A percentile compares a stretch with the other conserved stretches of the same genome.
phyloP scores from a whole-genome alignment of 1,140 invertebrate genomes.

The Zaprionus africanus region DNA sequence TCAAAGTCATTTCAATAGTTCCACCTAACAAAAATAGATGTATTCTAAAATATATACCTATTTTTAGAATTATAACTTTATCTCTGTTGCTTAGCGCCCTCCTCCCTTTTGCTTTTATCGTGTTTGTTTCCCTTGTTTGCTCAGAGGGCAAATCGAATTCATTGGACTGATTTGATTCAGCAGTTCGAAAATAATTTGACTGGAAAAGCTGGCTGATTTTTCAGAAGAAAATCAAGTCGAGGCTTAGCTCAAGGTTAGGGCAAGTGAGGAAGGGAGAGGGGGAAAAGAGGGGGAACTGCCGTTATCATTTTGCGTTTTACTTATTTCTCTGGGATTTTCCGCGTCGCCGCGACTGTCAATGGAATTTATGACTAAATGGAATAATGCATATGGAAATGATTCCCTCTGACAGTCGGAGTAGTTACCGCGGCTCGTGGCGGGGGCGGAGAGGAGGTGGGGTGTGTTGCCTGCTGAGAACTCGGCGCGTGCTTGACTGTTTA shows the following conservation, averaged over 20 bases:
- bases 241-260: background rate
- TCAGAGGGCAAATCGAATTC: background rate
- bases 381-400: conserved; percentile 16
- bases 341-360: conserved; percentile 36
- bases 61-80: background rate
- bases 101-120: background rate
- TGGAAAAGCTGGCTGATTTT: background rate
- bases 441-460: background rate
- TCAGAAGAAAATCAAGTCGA: background rate
- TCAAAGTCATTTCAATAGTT: background rate
- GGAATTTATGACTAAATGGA: conserved; percentile 19
- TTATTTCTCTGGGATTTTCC: conserved; percentile 38
- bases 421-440: background rate
- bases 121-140: background rate
- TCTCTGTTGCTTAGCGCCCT: background rate
- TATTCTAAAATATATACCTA: background rate
- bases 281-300: background rate
- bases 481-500: background rate
- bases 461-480: background rate
- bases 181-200: conserved; percentile 7
- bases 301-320: conserved; percentile 5
- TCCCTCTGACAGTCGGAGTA: conserved; percentile 21
- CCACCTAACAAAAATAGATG: background rate
- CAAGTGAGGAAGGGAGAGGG: background rate
- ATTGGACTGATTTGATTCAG: background rate